Evolutionary conservation across 2,113 vertebrate species (phyloP).

Genomic region (Ammodytes dubius): DNA sequence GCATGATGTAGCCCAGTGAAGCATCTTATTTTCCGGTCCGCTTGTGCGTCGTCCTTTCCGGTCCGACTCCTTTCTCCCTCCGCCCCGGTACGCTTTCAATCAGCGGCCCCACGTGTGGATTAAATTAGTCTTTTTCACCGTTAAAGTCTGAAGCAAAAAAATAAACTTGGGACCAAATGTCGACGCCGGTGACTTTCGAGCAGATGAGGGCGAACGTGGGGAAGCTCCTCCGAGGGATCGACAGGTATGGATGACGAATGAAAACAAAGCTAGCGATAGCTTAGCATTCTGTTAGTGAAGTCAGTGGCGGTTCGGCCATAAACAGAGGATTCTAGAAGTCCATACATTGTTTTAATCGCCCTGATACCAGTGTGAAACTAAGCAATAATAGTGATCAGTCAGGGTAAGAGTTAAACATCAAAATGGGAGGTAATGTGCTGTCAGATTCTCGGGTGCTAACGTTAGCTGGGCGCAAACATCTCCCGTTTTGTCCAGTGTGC

Average conservation of each 20-base stretch:
- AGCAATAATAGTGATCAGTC: too few relatives aligned
- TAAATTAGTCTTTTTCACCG: neutral
- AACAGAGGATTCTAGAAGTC: too few relatives aligned
- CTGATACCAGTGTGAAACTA: too few relatives aligned
- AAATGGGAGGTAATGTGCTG: neutral
- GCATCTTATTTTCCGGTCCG: slow-evolving; percentile 35
- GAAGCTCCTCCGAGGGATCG: slow-evolving; percentile 92
- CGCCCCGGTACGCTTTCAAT: neutral
- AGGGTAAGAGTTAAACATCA: too few relatives aligned
- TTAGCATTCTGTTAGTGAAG: slow-evolving; percentile 22
- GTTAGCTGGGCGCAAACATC: neutral
- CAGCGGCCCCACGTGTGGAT: slow-evolving; percentile 65
- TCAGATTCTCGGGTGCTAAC: neutral
- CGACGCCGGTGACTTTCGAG: slow-evolving; percentile 85
- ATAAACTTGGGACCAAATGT: slow-evolving; percentile 76
- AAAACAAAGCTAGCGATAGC: neutral
- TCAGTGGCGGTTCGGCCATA: neutral
- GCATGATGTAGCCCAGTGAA: too few relatives aligned
- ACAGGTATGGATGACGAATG: slow-evolving; percentile 81
- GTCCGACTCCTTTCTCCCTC: slow-evolving; percentile 49
- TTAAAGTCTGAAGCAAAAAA: accelerated
- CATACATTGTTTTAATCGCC: neutral
- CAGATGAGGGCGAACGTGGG: slow-evolving; percentile 95
- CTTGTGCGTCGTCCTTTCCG: slow-evolving; percentile 34
- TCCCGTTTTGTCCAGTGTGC: too few relatives aligned